A percentile compares a stretch with the other conserved stretches of the same genome.
Evolutionary conservation across 2,888 invertebrate genomes (phyloP).

Genomic region (Dinocampus coccinellae): DNA sequence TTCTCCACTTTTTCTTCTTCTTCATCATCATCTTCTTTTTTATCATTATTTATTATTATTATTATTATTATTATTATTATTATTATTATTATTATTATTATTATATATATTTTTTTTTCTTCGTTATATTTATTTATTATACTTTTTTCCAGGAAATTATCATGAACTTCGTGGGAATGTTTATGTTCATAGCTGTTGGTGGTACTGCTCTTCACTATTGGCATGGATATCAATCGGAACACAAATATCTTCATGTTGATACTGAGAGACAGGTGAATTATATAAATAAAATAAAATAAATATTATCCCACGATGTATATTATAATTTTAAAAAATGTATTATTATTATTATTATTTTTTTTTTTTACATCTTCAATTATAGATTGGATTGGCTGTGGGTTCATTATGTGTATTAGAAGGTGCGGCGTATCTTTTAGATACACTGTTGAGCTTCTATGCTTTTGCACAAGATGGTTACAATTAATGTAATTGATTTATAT

Average conservation of each 20-base stretch:
- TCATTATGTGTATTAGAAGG: constrained; percentile 84
- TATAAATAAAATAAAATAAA: constrained; percentile 11
- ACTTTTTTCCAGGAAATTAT: constrained; percentile 80
- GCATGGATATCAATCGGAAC: constrained; percentile 87
- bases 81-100: too few species aligned
- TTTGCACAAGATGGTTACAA: constrained; percentile 77
- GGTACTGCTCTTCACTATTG: constrained; percentile 91
- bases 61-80: too few species aligned
- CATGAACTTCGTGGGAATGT: constrained; percentile 88
- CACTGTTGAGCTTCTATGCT: constrained; percentile 82
- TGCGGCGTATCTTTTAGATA: constrained; percentile 84
- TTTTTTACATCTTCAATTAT: constrained; percentile 49
- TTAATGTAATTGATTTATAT: constrained; percentile 35
- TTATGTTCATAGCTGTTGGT: constrained; percentile 88
- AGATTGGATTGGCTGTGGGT: constrained; percentile 86
- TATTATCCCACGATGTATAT: background rate
- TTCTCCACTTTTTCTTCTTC: constrained; percentile 9
- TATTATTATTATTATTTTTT: constrained; percentile 11
- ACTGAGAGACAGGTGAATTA: constrained; percentile 78
- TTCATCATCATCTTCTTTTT: too few species aligned
- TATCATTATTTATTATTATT: too few species aligned
- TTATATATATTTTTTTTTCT: too few species aligned
- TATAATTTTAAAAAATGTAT: background rate
- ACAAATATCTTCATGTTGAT: constrained; percentile 80
- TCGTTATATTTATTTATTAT: too few species aligned